Evolutionary conservation across 1,140 invertebrate species (phyloP).

Genomic region (Cylas formicarius): DNA sequence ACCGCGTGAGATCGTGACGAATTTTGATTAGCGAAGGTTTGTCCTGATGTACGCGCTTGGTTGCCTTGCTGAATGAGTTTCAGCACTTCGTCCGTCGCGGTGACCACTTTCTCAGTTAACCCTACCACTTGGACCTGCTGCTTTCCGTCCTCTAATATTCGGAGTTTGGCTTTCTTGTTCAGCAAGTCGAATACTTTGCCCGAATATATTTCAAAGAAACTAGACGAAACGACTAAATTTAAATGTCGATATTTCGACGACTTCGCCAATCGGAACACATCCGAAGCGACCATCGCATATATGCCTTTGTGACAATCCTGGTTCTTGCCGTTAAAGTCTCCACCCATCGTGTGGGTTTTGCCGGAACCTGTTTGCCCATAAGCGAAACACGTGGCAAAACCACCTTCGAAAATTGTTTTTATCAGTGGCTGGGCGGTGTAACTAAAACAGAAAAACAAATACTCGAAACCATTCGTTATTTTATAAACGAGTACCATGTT

Average conservation of each 20-base stretch:
- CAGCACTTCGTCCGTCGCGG: conserved; percentile 69
- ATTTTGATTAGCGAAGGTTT: conserved; percentile 78
- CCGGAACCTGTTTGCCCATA: conserved; percentile 85
- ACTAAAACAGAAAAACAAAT: conserved; percentile 39
- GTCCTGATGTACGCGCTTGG: conserved; percentile 66
- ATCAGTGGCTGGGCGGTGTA: conserved; percentile 80
- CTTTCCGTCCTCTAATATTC: conserved; percentile 79
- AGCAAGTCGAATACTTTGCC: conserved; percentile 92
- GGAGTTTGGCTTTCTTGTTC: conserved; percentile 87
- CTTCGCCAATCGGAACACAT: conserved; percentile 50
- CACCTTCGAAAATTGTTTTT: conserved; percentile 79
- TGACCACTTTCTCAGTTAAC: conserved; percentile 66
- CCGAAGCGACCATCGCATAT: conserved; percentile 56
- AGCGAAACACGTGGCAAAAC: conserved; percentile 87
- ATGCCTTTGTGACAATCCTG: conserved; percentile 68
- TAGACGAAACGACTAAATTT: conserved; percentile 66
- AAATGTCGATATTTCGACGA: conserved; percentile 49
- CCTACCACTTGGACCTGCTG: conserved; percentile 76
- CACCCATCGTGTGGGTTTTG: conserved; percentile 81
- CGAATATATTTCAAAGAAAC: conserved; percentile 88
- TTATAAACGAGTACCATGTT: too few relatives aligned
- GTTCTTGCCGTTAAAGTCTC: conserved; percentile 66
- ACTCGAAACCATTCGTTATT: too few relatives aligned
- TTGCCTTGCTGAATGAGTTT: conserved; percentile 69
- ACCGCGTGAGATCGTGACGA: conserved; percentile 85